These are phyloP conservation scores for Embiotoca jacksoni DNA, from an alignment of 2,113 vertebrate genomes.

Conservation along the genomic window DNA sequence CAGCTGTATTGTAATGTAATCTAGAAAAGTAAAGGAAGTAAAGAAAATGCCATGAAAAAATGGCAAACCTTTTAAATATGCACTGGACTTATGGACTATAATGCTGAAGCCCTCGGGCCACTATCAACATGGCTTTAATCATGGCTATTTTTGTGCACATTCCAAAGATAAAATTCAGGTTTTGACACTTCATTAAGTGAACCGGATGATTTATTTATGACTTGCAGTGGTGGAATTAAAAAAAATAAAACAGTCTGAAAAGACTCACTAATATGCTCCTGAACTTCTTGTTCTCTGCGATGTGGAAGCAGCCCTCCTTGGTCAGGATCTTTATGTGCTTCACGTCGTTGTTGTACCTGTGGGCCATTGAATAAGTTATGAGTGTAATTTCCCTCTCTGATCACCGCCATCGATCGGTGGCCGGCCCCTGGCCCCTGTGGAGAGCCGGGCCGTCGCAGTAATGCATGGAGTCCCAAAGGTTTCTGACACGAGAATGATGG, in stretches of 20 bases:
- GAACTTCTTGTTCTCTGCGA: constrained; percentile 98
- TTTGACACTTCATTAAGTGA: constrained; percentile 74
- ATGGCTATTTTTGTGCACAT: constrained; percentile 62
- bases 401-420: constrained; percentile 92
- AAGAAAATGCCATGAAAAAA: constrained; percentile 32
- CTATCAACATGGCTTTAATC: constrained; percentile 62
- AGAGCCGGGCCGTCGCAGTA: constrained; percentile 80
- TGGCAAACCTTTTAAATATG: constrained; percentile 24
- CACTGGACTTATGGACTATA: constrained; percentile 32
- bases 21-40: neutral
- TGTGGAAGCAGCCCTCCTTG: constrained; percentile 94
- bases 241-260: constrained; percentile 43
- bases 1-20: neutral
- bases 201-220: constrained; percentile 72
- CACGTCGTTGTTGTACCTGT: constrained; percentile 99
- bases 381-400: constrained; percentile 93
- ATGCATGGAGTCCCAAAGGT: constrained; percentile 83
- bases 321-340: constrained; percentile 99
- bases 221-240: constrained; percentile 54
- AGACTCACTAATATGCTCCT: constrained; percentile 95
- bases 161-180: constrained; percentile 65
- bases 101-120: constrained; percentile 41
- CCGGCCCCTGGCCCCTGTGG: constrained; percentile 75
- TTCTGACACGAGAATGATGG: constrained; percentile 85
- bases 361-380: constrained; percentile 92